Evolutionary conservation across 2,888 invertebrate species (phyloP).

Genomic region (Machimus rusticus): DNA sequence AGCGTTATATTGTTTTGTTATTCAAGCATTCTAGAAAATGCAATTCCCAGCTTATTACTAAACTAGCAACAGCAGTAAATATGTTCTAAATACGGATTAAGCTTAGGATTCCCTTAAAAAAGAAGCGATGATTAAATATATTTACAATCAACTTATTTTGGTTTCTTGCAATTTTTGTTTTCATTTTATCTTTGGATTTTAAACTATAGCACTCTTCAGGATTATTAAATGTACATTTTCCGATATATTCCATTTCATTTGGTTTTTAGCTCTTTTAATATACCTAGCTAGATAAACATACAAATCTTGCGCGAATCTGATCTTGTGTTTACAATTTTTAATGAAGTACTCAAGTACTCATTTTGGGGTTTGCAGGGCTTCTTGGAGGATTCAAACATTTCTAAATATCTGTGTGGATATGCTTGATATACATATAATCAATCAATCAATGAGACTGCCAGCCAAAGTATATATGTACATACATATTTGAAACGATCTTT

Average conservation of each 20-base stretch:
- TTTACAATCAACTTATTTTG: not conserved
- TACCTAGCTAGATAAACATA: slow-evolving; percentile 29
- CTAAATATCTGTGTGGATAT: not conserved
- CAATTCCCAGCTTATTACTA: not conserved
- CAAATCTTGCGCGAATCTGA: slow-evolving; percentile 16
- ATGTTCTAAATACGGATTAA: slow-evolving; percentile 6
- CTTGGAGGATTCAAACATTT: slow-evolving; percentile 2
- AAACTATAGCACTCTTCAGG: slow-evolving; percentile 27
- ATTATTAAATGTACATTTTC: slow-evolving; percentile 21
- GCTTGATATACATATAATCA: too few relatives aligned
- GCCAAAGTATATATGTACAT: too few relatives aligned
- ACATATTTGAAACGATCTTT: too few relatives aligned
- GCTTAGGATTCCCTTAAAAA: not conserved
- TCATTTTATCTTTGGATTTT: slow-evolving; percentile 1
- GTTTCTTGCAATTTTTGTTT: not conserved
- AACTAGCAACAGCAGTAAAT: not conserved
- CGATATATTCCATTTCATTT: not conserved
- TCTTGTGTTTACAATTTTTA: not conserved
- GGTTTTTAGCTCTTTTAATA: not conserved
- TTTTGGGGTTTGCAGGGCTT: not conserved
- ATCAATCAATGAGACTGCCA: too few relatives aligned
- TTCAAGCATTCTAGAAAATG: slow-evolving; percentile 7
- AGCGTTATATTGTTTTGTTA: not conserved
- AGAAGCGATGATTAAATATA: not conserved
- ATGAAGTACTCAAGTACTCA: not conserved